Percentiles rank a stretch among this genome's conserved stretches.
These are phyloP conservation scores for Meloidogyne exigua DNA, from an alignment of 1,140 invertebrate species.

Conservation along the genomic window DNA sequence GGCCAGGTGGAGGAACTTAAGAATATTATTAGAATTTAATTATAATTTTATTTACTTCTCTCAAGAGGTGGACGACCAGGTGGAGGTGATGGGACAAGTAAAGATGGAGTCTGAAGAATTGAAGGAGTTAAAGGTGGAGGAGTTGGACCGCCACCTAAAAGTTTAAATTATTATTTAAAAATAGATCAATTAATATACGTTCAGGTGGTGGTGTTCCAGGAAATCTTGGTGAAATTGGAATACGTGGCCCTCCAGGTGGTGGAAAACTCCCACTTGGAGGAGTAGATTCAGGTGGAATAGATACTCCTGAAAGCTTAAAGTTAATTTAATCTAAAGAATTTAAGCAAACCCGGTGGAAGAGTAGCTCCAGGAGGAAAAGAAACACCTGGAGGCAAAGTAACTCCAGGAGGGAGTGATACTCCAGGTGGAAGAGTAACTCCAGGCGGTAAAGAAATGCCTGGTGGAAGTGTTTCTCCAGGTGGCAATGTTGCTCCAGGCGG, in stretches of 20 bases:
- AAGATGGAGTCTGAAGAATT: background rate
- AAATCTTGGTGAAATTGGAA: constrained; percentile 19
- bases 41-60: background rate
- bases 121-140: constrained; percentile 4
- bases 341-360: background rate
- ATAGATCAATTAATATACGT: background rate
- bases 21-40: background rate
- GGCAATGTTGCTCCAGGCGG: constrained; percentile 22
- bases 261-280: constrained; percentile 1
- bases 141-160: constrained; percentile 7
- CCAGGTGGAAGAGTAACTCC: background rate
- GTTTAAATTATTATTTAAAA: background rate
- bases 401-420: background rate
- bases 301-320: background rate
- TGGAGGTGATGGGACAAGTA: constrained; percentile 2
- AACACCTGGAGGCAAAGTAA: background rate
- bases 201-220: background rate
- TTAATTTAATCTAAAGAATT: too few relatives aligned
- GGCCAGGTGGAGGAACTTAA: background rate
- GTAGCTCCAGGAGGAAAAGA: background rate
- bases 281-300: constrained; percentile 9
- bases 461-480: background rate
- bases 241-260: constrained; percentile 18
- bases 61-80: background rate
- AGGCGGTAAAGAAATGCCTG: background rate